A percentile compares a stretch with the other conserved stretches of the same genome.
Conservation (phyloP, 2,888 invertebrate species). For the Clepsis dumicolana region DNA sequence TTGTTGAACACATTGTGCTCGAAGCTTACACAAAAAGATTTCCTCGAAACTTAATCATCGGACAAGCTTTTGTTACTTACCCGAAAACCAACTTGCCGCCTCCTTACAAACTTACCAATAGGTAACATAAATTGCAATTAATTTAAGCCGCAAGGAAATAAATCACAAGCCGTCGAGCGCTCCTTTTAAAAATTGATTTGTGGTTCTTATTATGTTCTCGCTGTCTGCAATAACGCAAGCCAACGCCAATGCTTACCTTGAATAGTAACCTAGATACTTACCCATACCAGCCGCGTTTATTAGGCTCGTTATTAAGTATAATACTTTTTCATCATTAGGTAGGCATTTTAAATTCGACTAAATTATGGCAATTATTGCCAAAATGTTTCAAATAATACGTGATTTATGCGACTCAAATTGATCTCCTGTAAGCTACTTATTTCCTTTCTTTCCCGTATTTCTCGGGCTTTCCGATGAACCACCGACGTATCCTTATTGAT, state of each 20-base stretch:
- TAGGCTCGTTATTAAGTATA: neutral
- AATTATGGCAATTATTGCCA: neutral
- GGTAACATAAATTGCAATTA: conserved; percentile 46
- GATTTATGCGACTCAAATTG: too few species aligned
- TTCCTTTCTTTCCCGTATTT: neutral
- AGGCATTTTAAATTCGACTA: too few species aligned
- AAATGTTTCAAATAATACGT: too few species aligned
- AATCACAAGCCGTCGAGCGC: conserved; percentile 16
- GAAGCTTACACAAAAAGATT: conserved; percentile 56
- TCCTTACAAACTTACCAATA: conserved; percentile 38
- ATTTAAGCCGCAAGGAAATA: conserved; percentile 23
- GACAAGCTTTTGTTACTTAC: conserved; percentile 62
- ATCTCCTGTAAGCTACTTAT: too few species aligned
- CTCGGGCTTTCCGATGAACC: neutral
- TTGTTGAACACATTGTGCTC: conserved; percentile 62
- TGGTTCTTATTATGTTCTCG: conserved; percentile 13
- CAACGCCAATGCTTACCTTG: neutral
- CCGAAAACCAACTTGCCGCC: conserved; percentile 54
- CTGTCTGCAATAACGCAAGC: neutral
- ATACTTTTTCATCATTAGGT: too few species aligned
- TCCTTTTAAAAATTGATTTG: conserved; percentile 37
- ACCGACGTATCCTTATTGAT: neutral
- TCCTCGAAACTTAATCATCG: conserved; percentile 50
- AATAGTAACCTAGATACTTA: neutral
- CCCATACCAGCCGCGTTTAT: neutral